phyloP scores from a whole-genome alignment of 2,113 vertebrate genomes.

The Nycticebus coucang region DNA sequence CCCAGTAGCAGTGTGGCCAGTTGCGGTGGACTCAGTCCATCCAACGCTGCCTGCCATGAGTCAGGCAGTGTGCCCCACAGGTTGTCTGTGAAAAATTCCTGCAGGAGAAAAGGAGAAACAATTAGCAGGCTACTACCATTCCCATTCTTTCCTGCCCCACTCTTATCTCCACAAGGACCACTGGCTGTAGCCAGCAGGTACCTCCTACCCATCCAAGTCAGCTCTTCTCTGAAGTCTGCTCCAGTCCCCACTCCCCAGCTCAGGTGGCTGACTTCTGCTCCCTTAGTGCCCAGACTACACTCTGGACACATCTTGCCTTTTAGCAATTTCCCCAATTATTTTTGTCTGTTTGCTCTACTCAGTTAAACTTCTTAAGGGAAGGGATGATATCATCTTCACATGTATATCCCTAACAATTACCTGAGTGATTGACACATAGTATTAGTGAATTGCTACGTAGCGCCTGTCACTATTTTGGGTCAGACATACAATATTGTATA shows the following conservation, averaged over 20 bases:
- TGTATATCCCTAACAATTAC: background rate
- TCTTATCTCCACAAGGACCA: background rate
- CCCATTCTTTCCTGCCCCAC: background rate
- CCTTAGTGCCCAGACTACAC: background rate
- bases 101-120: background rate
- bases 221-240: background rate
- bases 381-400: background rate
- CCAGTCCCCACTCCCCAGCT: background rate
- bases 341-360: background rate
- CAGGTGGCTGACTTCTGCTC: background rate
- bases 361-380: background rate
- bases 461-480: background rate
- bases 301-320: background rate
- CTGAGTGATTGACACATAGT: background rate
- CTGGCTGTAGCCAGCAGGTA: background rate
- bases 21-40: constrained; percentile 85
- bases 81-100: constrained; percentile 95
- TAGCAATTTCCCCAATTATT: background rate
- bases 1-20: constrained; percentile 89
- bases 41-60: constrained; percentile 87
- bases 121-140: background rate
- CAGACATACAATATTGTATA: background rate
- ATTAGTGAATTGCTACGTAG: background rate
- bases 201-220: background rate
- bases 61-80: constrained; percentile 90